Base-by-base conservation (phyloP, 1,140 invertebrate genomes). In the Drosophila athabasca region DNA sequence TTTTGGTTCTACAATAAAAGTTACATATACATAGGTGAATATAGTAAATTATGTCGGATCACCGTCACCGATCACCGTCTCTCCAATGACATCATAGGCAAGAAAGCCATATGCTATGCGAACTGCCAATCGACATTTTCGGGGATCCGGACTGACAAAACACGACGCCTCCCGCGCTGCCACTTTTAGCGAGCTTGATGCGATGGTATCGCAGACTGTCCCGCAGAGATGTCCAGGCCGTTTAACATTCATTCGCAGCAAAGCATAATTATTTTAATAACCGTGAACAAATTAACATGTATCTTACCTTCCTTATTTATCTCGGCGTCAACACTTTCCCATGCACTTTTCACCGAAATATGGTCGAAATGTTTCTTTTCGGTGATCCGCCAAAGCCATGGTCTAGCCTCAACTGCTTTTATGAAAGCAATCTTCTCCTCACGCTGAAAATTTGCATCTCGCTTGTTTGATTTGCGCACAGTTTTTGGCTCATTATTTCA, bases 331-430 rank as follows among this genome's bases (percentile, higher is more conserved):
- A 19, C 17, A 19, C 17, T 19, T 1, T 0, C 17, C 17, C 17
- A 19, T 1, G 17, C 0, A 11, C 41, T 13, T 44, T 44, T 44
- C 15, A 44, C 41, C 2, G 41, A 44, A 44, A 44, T 44, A 0
- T 44, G 15, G 41, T 44, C 41, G 13, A 44, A 44, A 15, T 9
- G 7, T 0, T 11, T 44, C 60, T 61, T 35, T 57, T 53, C 61
- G 50, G 62, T 49, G 57, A 71, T 65, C 52, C 65, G 58, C 53
- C 9, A 44, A 65, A 71, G 68, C 54, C 65, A 61, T 35, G 46
- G 26, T 29, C 48, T 50, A 24, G 48, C 41, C 41, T 44, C 9
- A 0, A 44, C 9, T 44, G 41, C 41, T 15, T 44, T 44, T 1
- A 2, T 44, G 4, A 44, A 2, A 0, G 41, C 41, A 1, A 2